Conservation (phyloP, 1,140 invertebrate genomes). For the Anadara kagoshimensis region DNA sequence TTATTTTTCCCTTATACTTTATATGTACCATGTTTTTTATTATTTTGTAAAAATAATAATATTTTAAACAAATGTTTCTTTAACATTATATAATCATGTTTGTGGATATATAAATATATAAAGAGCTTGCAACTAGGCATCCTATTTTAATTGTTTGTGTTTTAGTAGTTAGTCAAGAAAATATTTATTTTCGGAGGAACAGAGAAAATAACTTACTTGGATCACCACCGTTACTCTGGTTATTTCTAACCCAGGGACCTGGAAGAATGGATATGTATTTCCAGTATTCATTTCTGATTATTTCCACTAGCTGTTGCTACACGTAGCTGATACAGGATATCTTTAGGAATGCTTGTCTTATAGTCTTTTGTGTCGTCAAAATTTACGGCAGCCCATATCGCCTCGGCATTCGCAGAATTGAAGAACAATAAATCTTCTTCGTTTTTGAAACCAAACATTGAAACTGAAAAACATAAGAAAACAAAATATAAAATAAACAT, state of each 20-base stretch:
- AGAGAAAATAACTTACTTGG: no score
- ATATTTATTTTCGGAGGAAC: no score
- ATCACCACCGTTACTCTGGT: constrained; percentile 72
- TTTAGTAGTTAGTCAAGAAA: no score
- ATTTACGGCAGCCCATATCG: constrained; percentile 31
- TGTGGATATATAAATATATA: no score
- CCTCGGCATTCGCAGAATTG: constrained; percentile 33
- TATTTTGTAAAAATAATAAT: no score
- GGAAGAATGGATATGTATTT: constrained; percentile 80
- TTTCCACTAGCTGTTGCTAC: constrained; percentile 62
- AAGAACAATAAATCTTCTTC: constrained; percentile 69
- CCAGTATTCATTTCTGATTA: constrained; percentile 77
- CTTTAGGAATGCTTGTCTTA: constrained; percentile 27
- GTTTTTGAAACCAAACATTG: constrained; percentile 62
- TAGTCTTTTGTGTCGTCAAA: constrained; percentile 16
- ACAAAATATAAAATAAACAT: background rate
- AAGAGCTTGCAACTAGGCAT: no score
- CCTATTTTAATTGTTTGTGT: no score
- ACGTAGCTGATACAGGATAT: constrained; percentile 54
- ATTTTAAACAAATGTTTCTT: no score
- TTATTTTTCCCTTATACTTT: no score
- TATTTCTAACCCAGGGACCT: constrained; percentile 78
- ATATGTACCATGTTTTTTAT: no score
- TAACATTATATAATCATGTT: no score
- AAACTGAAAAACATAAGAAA: constrained; percentile 20